Conservation (phyloP, 1,140 invertebrate genomes). For the Daktulosphaira vitifoliae region DNA sequence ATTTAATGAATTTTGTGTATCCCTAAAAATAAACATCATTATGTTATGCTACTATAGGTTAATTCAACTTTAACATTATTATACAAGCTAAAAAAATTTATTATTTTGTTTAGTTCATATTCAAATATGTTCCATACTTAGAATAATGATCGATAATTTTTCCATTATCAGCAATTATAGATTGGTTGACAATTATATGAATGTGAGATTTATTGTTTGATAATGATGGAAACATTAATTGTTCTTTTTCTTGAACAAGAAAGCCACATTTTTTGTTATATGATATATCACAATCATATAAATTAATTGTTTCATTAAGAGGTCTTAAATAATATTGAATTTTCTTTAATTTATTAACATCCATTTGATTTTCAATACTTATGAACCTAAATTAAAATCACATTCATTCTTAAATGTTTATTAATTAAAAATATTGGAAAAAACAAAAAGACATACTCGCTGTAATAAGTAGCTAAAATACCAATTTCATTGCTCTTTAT, state of each 20-base stretch:
- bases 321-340: conserved; percentile 62
- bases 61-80: too few relatives aligned
- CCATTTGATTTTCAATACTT: conserved; percentile 16
- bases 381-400: conserved; percentile 27
- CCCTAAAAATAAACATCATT: conserved; percentile 53
- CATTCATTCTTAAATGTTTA: background rate
- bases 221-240: conserved; percentile 74
- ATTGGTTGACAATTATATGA: conserved; percentile 74
- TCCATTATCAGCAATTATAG: conserved; percentile 70
- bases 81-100: too few relatives aligned
- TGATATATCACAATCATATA: conserved; percentile 69
- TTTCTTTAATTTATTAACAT: conserved; percentile 18
- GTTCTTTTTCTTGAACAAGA: conserved; percentile 52
- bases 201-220: conserved; percentile 75
- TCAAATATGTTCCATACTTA: conserved; percentile 8
- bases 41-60: too few relatives aligned
- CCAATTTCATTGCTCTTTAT: conserved; percentile 75
- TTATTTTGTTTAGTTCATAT: too few relatives aligned
- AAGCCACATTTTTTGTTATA: conserved; percentile 71
- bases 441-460: conserved; percentile 46
- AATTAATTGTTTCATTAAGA: conserved; percentile 74
- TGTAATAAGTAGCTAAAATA: conserved; percentile 78
- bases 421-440: background rate
- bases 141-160: conserved; percentile 25
- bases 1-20: conserved; percentile 85